Base-by-base conservation (phyloP, 2,113 vertebrate species). In the Siphamia tubifer region DNA sequence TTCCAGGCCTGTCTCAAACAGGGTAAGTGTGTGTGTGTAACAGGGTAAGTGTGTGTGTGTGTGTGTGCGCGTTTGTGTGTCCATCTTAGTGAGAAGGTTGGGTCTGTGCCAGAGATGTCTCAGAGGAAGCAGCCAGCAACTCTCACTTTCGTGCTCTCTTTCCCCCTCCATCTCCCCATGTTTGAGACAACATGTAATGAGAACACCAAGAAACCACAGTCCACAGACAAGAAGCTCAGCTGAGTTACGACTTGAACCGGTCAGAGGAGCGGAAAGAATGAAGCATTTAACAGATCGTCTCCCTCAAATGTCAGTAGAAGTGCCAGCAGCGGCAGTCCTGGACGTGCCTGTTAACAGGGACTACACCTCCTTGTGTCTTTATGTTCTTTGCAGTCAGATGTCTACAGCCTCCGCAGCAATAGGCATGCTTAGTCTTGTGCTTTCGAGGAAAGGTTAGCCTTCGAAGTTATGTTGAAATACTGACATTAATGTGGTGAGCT, bases 381-480 rank as follows among this genome's bases (percentile, higher is more conserved):
- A 32, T 43, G 38, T 58, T 55, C 35, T 21, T 10, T 10, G 8
- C 68, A 74, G 44, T 86, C 74, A 80, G 24, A 78, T 72, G 64
- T 83, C 58, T 78, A 63, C n/a, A 16, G 23, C 45, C 5, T 2
- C 31, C 6, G 6, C 6, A 7, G 38, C 38, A 38, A 30, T 15
- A 1, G 24, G 58, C 51, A 61, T 2, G 24, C 52, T 77, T 36
- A 8, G 62, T 66, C 23, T 45, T 8, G 23, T 17, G 21, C 84
- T 88, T 80, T 89, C 77, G 57, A 87, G 67, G 82, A 88, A 87
- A 42, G 6, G 0, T 16, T n/a, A 23, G 19, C 17, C 47, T 70
- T 60, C 24, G 2, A 51, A 48, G 16, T 54, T 54, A 12, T 72
- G 28, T 43, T 52, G 47, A 67, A 71, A 60, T 73, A 25, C 40